These are phyloP conservation scores for Coptodon bakossiorum DNA, from an alignment of 2,113 vertebrate species.

Conservation along the genomic window DNA sequence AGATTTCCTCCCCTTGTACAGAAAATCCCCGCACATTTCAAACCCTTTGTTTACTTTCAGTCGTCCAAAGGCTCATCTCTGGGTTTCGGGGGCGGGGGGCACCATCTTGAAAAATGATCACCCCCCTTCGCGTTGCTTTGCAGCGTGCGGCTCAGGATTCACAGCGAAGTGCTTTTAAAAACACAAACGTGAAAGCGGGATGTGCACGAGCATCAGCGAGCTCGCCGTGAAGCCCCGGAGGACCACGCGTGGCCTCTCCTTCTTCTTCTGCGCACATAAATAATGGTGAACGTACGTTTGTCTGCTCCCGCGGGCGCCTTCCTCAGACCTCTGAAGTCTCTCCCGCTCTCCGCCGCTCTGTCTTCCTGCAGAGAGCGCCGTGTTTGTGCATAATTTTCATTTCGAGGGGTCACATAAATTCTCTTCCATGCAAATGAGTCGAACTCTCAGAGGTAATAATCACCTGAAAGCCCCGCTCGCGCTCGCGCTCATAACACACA, in stretches of 20 bases:
- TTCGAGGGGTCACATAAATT: constrained; percentile 57
- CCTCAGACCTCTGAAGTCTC: constrained; percentile 7
- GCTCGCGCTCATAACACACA: neutral
- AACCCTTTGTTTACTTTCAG: constrained; percentile 15
- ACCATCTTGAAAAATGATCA: neutral
- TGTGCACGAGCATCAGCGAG: neutral
- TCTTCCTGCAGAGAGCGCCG: constrained; percentile 2
- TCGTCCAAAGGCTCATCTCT: neutral
- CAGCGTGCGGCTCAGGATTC: neutral
- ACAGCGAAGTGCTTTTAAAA: neutral
- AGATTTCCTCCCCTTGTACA: neutral
- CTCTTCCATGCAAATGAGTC: constrained; percentile 62
- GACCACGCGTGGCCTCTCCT: neutral
- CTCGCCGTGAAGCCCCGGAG: neutral
- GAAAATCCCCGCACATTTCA: constrained; percentile 4
- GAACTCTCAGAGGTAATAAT: constrained; percentile 67
- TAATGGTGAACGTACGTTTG: neutral
- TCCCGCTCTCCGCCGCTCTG: constrained; percentile 1
- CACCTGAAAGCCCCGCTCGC: constrained; percentile 41
- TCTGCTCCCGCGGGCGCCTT: neutral
- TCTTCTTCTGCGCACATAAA: neutral
- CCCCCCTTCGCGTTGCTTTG: neutral
- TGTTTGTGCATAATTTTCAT: constrained; percentile 59
- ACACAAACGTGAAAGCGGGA: neutral
- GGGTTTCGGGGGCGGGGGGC: neutral